Evolutionary conservation across 2,797 vertebrate genomes (phyloP).

Genomic region (Cercopithecus hamlyni): DNA sequence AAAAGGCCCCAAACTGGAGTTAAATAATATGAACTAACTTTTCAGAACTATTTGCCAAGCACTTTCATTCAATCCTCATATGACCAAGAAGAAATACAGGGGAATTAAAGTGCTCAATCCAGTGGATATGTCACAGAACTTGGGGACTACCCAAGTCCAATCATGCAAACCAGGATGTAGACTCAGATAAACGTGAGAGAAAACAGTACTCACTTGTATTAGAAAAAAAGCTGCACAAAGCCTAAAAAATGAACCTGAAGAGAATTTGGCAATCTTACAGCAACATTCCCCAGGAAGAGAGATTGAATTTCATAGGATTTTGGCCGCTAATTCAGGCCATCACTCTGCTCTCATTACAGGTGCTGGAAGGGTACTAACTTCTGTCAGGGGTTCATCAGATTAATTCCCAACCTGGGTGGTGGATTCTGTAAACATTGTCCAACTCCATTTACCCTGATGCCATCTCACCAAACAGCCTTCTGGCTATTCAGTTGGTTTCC

Average conservation of each 20-base stretch:
- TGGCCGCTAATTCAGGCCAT: background rate
- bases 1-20: background rate
- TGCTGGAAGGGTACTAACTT: too few species aligned
- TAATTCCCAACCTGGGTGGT: background rate
- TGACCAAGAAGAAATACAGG: constrained; percentile 17
- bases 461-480: background rate
- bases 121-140: constrained; percentile 30
- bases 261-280: background rate
- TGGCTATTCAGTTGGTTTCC: background rate
- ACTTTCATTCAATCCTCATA: constrained; percentile 18
- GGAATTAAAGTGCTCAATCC: constrained; percentile 2
- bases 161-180: background rate
- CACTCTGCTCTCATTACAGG: too few species aligned
- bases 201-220: background rate
- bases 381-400: background rate
- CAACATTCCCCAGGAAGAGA: background rate
- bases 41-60: constrained; percentile 15
- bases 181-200: background rate
- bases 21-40: constrained; percentile 40
- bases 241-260: background rate
- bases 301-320: background rate
- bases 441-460: background rate
- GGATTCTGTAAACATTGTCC: background rate
- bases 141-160: background rate
- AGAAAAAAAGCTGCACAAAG: constrained; percentile 6